Base-by-base conservation (phyloP, 2,888 invertebrate species). In the Spicauda simplicius region DNA sequence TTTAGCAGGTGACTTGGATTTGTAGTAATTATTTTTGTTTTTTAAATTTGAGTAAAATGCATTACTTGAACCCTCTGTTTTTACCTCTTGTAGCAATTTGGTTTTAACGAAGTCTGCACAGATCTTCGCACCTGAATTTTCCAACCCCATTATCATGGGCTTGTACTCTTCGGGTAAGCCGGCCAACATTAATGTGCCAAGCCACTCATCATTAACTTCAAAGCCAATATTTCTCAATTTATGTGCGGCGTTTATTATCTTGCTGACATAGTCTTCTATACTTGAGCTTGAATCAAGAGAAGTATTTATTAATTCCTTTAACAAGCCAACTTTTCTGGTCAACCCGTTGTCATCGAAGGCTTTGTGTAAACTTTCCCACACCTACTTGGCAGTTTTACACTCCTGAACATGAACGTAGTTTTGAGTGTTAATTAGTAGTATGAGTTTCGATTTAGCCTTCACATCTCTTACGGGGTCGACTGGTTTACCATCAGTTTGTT, bases 141-240 rank as follows among this genome's bases (percentile, higher is more conserved):
- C 70, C n/a, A 74, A n/a, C 0, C 64, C 73, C 73, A 72, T 73
- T 0, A 73, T 74, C 73, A 73, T 74, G 0, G 72, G 74, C 30
- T 71, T 72, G 60, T 73, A 74, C 0, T 2, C 8, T 14, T 73
- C 73, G 0, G 74, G 71, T n/a, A 74, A 19, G 16, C 70, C 72
- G 10, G 71, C 68, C 10, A 72, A 58, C 71, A 72, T 68, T 11
- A 72, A 37, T 0, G 70, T 73, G 2, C 70, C 73, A 2, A 73
- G 69, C 73, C 72, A 74, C 33, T 74, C 72, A 56, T 74, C 71
- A 16, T 70, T 56, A 0, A 75, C 68, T 5, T 66, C 57, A 45
- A 74, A 74, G 0, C 53, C 20, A 14, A 73, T 73, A 20, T 73
- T 74, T 6, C 74, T 52, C 0, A 74, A 64, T 37, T 71, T 71